These are phyloP conservation scores for Thalassoma bifasciatum DNA, from an alignment of 2,113 vertebrate genomes.

Conservation along the genomic window DNA sequence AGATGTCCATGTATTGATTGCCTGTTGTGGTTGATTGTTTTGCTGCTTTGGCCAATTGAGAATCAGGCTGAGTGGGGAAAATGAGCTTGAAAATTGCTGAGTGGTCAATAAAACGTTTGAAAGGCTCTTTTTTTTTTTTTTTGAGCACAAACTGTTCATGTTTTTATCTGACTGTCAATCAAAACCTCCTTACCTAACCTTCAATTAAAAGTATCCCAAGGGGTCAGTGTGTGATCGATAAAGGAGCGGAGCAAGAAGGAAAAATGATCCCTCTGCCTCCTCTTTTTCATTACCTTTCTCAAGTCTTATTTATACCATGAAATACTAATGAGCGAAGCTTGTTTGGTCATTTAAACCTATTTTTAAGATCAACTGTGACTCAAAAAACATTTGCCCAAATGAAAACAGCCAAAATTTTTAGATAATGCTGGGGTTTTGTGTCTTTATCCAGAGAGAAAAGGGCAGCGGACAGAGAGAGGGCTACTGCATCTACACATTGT, in stretches of 20 bases:
- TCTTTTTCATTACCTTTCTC: too few relatives aligned
- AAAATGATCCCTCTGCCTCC: too few relatives aligned
- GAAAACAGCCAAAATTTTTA: too few relatives aligned
- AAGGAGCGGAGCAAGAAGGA: background rate
- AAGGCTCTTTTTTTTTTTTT: conserved; percentile 10
- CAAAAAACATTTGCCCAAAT: too few relatives aligned
- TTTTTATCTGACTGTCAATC: background rate
- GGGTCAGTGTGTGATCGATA: background rate
- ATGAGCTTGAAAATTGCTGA: conserved; percentile 15
- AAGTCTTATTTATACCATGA: too few relatives aligned
- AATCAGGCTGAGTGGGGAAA: conserved; percentile 37
- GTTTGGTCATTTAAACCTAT: too few relatives aligned
- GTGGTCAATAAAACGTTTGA: conserved; percentile 10
- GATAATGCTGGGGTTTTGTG: too few relatives aligned
- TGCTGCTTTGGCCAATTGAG: conserved; percentile 29
- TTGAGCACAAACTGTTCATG: background rate
- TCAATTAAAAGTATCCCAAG: background rate
- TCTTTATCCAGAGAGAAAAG: too few relatives aligned
- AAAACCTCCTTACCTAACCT: background rate
- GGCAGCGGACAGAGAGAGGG: too few relatives aligned
- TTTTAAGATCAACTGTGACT: too few relatives aligned
- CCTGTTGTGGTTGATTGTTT: conserved; percentile 30
- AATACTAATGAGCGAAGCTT: too few relatives aligned
- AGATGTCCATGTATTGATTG: conserved; percentile 19
- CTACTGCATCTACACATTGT: too few relatives aligned